Conservation (phyloP, 1,140 invertebrate genomes). For the Drosophila gunungcola region DNA sequence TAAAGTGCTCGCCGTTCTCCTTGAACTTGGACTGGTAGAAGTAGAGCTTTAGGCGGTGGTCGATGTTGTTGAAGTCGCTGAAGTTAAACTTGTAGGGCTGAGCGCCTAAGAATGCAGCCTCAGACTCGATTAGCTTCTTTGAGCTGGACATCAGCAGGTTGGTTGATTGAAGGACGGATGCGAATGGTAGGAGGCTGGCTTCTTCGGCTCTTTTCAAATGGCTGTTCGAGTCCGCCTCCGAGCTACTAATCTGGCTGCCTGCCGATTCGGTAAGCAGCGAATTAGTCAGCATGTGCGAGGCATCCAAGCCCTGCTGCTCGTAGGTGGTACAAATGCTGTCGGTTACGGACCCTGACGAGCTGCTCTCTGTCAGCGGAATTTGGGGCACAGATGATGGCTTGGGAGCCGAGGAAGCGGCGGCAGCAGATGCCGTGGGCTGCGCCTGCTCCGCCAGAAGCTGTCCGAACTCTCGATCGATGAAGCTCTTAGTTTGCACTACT, state of each 20-base stretch:
- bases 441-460: slow-evolving; percentile 20
- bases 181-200: slow-evolving; percentile 15
- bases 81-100: slow-evolving; percentile 86
- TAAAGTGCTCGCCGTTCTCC: slow-evolving; percentile 86
- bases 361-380: slow-evolving; percentile 86
- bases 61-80: slow-evolving; percentile 86
- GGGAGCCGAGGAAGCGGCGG: neutral
- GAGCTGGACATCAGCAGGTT: slow-evolving; percentile 79
- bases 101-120: slow-evolving; percentile 18
- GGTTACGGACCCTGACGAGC: slow-evolving; percentile 88
- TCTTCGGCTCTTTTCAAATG: slow-evolving; percentile 51
- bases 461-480: slow-evolving; percentile 65
- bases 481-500: slow-evolving; percentile 44
- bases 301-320: slow-evolving; percentile 84
- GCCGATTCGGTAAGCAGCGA: slow-evolving; percentile 31
- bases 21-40: slow-evolving; percentile 87
- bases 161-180: slow-evolving; percentile 79
- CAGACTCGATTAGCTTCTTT: slow-evolving; percentile 62
- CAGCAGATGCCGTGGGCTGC: neutral
- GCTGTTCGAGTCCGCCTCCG: slow-evolving; percentile 18
- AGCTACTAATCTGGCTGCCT: slow-evolving; percentile 25
- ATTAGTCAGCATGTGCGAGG: slow-evolving; percentile 27
- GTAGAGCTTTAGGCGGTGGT: slow-evolving; percentile 87
- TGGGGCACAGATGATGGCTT: slow-evolving; percentile 39
- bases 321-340: slow-evolving; percentile 88